Evolutionary conservation across 1,140 invertebrate species (phyloP).

Genomic region (Myzus persicae): DNA sequence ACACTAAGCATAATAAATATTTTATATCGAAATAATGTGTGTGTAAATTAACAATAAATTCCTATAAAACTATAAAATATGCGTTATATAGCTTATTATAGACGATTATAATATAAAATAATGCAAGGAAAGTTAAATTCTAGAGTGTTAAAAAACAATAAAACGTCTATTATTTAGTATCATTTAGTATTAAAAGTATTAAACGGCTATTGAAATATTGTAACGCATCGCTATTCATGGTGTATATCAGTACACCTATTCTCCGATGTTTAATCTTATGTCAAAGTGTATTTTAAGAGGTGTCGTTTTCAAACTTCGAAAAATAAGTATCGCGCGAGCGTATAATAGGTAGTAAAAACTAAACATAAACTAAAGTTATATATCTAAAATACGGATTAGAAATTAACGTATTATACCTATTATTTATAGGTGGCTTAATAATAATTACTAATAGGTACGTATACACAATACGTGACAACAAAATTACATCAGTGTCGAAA

Average conservation of each 20-base stretch:
- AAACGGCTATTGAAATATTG: background rate
- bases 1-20: background rate
- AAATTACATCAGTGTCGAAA: background rate
- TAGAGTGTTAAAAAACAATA: background rate
- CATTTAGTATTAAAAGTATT: constrained; percentile 12
- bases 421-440: constrained; percentile 21
- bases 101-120: background rate
- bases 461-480: background rate
- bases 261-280: background rate
- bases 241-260: background rate
- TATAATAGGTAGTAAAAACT: background rate
- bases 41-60: constrained; percentile 2
- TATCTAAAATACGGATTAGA: background rate
- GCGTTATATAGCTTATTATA: background rate
- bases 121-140: background rate
- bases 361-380: background rate
- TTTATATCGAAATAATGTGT: constrained; percentile 4
- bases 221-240: background rate
- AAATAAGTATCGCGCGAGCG: background rate
- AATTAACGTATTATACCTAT: background rate
- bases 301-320: background rate
- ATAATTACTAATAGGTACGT: background rate
- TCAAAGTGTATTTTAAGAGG: background rate
- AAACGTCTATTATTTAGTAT: constrained; percentile 5
- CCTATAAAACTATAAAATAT: background rate